Evolutionary conservation across 2,888 invertebrate species (phyloP).

Genomic region (Chrysolina americana): DNA sequence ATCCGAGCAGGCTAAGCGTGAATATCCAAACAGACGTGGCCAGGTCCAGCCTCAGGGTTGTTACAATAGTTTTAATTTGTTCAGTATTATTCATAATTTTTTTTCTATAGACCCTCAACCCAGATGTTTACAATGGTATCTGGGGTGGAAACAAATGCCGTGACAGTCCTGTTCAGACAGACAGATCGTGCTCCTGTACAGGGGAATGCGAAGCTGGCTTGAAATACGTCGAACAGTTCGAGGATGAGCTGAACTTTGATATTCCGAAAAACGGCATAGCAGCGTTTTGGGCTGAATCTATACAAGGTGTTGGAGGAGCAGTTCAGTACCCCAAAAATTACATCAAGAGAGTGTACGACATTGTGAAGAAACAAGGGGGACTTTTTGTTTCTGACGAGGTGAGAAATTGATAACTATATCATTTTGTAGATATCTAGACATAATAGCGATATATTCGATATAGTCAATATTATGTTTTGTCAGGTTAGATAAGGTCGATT

Average conservation of each 20-base stretch:
- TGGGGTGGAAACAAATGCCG: slow-evolving; percentile 93
- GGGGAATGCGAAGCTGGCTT: slow-evolving; percentile 81
- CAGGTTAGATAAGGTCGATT: too few relatives aligned
- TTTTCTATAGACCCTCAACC: slow-evolving; percentile 85
- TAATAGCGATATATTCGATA: too few relatives aligned
- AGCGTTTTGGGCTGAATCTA: slow-evolving; percentile 94
- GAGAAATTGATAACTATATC: slow-evolving; percentile 43
- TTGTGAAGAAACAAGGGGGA: slow-evolving; percentile 87
- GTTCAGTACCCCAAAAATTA: slow-evolving; percentile 94
- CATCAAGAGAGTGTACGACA: slow-evolving; percentile 83
- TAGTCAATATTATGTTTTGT: not conserved
- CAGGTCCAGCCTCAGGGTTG: too few relatives aligned
- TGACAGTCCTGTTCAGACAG: slow-evolving; percentile 86
- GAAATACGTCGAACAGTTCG: slow-evolving; percentile 87
- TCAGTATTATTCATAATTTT: not conserved
- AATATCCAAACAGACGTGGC: too few relatives aligned
- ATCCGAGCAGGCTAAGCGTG: too few relatives aligned
- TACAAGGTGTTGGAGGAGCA: slow-evolving; percentile 95
- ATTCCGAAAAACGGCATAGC: slow-evolving; percentile 86
- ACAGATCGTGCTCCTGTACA: slow-evolving; percentile 78
- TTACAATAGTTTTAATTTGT: too few relatives aligned
- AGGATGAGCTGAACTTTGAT: slow-evolving; percentile 84
- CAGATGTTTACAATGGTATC: slow-evolving; percentile 91
- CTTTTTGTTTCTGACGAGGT: slow-evolving; percentile 94
- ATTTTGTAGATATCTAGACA: not conserved